phyloP scores from a whole-genome alignment of 2,113 vertebrate genomes.

The Anoura caudifer region DNA sequence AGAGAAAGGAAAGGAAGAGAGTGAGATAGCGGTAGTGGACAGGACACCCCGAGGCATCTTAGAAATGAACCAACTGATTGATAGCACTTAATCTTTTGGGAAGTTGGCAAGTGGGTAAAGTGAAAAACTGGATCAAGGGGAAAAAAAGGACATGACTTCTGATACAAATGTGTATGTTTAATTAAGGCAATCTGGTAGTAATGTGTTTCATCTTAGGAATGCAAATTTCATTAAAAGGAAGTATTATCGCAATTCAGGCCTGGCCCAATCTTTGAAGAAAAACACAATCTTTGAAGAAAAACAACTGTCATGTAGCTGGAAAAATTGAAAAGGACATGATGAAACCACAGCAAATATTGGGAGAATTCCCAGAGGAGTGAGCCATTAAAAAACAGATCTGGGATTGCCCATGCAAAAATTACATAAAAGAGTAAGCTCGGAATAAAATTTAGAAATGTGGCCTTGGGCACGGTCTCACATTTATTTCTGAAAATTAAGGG shows the following conservation, averaged over 20 bases:
- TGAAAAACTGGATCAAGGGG: neutral
- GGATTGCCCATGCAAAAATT: neutral
- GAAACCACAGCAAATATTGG: constrained; percentile 1
- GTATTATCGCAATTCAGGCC: neutral
- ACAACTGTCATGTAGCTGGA: neutral
- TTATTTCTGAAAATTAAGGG: neutral
- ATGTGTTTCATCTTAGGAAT: constrained; percentile 14
- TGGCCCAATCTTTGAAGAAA: neutral
- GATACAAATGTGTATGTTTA: neutral
- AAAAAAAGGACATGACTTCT: neutral
- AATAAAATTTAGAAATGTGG: neutral
- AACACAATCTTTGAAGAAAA: constrained; percentile 4
- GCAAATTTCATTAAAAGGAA: neutral
- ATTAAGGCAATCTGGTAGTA: neutral
- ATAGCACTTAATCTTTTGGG: neutral
- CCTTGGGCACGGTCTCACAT: neutral
- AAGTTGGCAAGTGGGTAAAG: neutral
- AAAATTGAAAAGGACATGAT: neutral
- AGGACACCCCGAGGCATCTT: neutral
- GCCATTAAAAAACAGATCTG: neutral
- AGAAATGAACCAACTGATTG: neutral
- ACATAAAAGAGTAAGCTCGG: neutral
- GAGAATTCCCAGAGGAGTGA: neutral
- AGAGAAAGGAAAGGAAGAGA: neutral
- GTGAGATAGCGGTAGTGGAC: neutral